Conservation (phyloP, 2,113 vertebrate genomes). For the Hypomesus transpacificus region DNA sequence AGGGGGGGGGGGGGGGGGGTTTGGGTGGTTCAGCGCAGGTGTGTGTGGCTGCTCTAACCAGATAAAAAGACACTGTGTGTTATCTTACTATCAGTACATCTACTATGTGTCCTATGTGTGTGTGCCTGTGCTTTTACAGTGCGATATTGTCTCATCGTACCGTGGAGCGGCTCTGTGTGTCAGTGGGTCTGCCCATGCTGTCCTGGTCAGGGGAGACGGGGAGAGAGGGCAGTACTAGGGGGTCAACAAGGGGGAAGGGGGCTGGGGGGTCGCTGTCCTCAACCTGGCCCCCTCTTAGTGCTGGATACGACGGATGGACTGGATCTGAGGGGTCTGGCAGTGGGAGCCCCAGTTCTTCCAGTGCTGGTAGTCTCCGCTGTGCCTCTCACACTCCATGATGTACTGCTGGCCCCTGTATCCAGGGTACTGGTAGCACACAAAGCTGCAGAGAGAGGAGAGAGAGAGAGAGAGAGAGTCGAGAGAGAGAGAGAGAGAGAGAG, state of each 20-base stretch:
- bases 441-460: slow-evolving; percentile 51
- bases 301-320: slow-evolving; percentile 79
- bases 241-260: not conserved
- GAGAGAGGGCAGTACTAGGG: not conserved
- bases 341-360: slow-evolving; percentile 79
- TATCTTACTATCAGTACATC: slow-evolving; percentile 39
- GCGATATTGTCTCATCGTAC: slow-evolving; percentile 65
- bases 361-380: slow-evolving; percentile 79
- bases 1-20: slow-evolving; percentile 30
- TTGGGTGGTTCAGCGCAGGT: slow-evolving; percentile 37
- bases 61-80: slow-evolving; percentile 61
- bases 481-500: not conserved
- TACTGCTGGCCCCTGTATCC: slow-evolving; percentile 80
- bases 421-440: slow-evolving; percentile 78
- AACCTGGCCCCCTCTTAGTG: slow-evolving; percentile 61
- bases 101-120: slow-evolving; percentile 10
- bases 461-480: not conserved
- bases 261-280: slow-evolving; percentile 37
- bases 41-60: slow-evolving; percentile 35
- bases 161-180: slow-evolving; percentile 50
- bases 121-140: slow-evolving; percentile 60
- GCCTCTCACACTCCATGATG: slow-evolving; percentile 80
- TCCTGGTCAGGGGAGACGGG: slow-evolving; percentile 22
- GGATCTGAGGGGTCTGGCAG: slow-evolving; percentile 79
- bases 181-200: slow-evolving; percentile 41